These are phyloP conservation scores for Lasaia peninsularis DNA, from an alignment of 1,140 invertebrate species.

Conservation along the genomic window DNA sequence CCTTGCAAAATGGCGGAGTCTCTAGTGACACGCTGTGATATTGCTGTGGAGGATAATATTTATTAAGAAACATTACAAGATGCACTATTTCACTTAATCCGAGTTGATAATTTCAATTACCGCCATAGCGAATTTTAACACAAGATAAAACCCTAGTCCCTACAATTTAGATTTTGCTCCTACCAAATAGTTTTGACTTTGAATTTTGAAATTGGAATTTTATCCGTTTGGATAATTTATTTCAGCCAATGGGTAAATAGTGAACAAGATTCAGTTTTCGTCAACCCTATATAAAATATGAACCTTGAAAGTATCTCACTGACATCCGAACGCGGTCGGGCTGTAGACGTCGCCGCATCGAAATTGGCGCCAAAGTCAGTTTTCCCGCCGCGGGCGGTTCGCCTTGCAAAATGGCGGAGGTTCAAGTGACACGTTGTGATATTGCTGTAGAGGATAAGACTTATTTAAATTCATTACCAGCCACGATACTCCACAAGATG, in stretches of 20 bases:
- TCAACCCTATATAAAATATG: constrained; percentile 10
- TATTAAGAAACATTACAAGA: no score
- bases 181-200: no score
- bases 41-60: constrained; percentile 32
- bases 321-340: constrained; percentile 41
- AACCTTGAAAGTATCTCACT: constrained; percentile 28
- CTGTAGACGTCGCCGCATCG: constrained; percentile 53
- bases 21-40: constrained; percentile 59
- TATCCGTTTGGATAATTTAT: no score
- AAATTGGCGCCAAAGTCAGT: constrained; percentile 75
- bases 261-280: not conserved
- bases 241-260: no score
- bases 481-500: constrained; percentile 13
- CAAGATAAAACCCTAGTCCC: no score
- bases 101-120: no score
- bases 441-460: constrained; percentile 46
- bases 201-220: no score
- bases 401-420: constrained; percentile 71
- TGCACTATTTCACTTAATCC: no score
- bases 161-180: no score
- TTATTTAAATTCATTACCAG: constrained; percentile 26
- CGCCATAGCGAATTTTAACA: no score
- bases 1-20: constrained; percentile 71
- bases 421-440: constrained; percentile 63
- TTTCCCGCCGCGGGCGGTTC: constrained; percentile 68